Evolutionary conservation across 1,140 invertebrate genomes (phyloP).

Genomic region (Drosophila lowei): DNA sequence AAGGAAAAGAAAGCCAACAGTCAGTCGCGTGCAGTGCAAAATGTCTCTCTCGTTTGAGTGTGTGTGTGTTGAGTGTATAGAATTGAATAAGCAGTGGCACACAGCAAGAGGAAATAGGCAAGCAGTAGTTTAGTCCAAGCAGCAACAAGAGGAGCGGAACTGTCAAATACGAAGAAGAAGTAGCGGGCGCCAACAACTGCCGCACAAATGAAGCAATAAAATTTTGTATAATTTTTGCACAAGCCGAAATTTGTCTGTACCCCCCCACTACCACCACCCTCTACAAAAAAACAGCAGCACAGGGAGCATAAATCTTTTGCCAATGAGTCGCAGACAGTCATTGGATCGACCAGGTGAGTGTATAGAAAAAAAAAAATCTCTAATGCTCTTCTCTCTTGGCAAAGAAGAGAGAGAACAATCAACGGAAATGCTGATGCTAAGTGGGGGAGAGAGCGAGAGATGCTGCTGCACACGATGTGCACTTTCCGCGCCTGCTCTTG

Average conservation of each 20-base stretch:
- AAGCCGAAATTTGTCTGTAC: conserved; percentile 58
- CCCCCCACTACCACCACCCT: conserved; percentile 25
- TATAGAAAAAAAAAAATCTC: conserved; percentile 11
- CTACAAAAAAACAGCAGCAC: conserved; percentile 26
- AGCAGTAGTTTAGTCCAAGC: conserved; percentile 17
- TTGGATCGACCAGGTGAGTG: conserved; percentile 82
- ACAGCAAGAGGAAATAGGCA: conserved; percentile 44
- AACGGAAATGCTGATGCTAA: conserved; percentile 34
- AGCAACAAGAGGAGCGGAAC: conserved; percentile 34
- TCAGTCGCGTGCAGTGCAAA: conserved; percentile 62
- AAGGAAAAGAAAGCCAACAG: conserved; percentile 68
- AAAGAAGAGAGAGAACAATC: conserved; percentile 30
- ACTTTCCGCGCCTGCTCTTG: conserved; percentile 67
- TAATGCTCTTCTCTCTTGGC: neutral
- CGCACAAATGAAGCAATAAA: conserved; percentile 71
- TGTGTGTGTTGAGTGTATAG: conserved; percentile 68
- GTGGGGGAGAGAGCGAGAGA: conserved; percentile 6
- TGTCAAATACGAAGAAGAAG: conserved; percentile 31
- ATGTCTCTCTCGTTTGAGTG: conserved; percentile 23
- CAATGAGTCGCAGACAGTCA: conserved; percentile 83
- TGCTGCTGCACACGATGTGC: conserved; percentile 58
- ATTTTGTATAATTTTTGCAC: conserved; percentile 59
- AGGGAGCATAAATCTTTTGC: conserved; percentile 76
- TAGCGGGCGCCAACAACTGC: conserved; percentile 24
- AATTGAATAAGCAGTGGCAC: conserved; percentile 63